Conservation (phyloP, 2,113 vertebrate species). For the Tyrannus savana region DNA sequence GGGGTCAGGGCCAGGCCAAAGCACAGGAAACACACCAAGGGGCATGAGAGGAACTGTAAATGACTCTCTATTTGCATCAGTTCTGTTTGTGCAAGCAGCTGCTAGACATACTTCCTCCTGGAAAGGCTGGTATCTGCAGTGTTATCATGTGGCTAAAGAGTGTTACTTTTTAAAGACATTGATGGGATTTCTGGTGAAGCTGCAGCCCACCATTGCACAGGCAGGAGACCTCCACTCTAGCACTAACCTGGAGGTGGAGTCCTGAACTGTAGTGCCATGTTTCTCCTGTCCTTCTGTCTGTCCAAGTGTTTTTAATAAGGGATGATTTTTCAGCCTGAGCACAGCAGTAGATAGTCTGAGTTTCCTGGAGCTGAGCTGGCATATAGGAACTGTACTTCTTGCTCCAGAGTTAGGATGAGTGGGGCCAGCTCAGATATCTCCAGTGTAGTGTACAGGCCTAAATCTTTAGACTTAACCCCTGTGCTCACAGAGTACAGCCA, state of each 20-base stretch:
- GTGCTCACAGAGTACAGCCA: neutral
- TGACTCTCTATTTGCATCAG: neutral
- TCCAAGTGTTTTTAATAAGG: neutral
- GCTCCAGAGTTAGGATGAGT: neutral
- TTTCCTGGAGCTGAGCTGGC: neutral
- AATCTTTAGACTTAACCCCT: neutral
- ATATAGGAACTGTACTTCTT: neutral
- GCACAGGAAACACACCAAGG: neutral
- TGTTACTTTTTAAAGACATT: neutral
- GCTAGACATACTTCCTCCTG: neutral
- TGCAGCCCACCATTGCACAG: neutral
- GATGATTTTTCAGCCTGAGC: neutral
- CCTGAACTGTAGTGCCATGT: neutral
- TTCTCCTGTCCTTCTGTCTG: neutral
- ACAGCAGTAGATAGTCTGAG: neutral
- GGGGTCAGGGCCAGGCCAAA: neutral
- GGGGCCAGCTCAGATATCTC: neutral
- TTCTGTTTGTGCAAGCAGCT: neutral
- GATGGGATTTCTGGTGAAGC: neutral
- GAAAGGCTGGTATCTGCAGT: neutral
- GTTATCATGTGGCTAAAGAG: neutral
- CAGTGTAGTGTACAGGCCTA: fast-evolving
- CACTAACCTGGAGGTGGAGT: neutral
- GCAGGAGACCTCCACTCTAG: neutral
- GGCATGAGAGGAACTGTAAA: neutral